Percentiles rank a stretch among this genome's conserved stretches.
Conservation (phyloP, 2,797 vertebrate species). For the Sarcoramphus papa region DNA sequence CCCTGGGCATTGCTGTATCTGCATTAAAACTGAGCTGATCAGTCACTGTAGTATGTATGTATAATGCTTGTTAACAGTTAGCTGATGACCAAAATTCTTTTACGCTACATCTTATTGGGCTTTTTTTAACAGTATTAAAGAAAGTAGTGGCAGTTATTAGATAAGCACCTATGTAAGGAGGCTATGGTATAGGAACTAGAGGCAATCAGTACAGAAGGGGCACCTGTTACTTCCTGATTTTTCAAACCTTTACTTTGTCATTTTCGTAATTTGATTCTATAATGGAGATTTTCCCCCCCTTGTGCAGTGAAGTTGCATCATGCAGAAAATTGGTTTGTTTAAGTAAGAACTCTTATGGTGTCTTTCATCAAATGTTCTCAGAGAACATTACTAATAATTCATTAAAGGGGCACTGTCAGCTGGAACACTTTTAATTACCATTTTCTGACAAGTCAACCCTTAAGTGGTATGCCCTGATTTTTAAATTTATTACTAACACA, state of each 20-base stretch:
- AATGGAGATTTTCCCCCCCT: background rate
- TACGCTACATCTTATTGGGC: background rate
- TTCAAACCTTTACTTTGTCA: background rate
- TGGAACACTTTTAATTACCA: conserved; percentile 52
- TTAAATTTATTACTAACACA: conserved; percentile 12
- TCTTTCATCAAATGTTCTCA: background rate
- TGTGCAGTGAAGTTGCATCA: background rate
- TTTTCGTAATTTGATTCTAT: background rate
- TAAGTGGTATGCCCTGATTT: conserved; percentile 34
- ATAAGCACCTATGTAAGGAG: background rate
- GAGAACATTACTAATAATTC: conserved; percentile 51
- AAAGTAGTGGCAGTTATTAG: background rate
- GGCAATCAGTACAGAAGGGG: background rate
- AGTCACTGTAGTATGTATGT: fast-evolving
- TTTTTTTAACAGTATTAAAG: background rate
- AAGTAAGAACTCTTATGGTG: background rate
- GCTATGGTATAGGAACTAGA: background rate
- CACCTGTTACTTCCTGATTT: background rate
- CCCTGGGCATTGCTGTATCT: background rate
- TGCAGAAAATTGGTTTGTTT: conserved; percentile 52
- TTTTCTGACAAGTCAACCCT: conserved; percentile 49
- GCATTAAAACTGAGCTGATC: background rate
- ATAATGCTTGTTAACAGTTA: background rate
- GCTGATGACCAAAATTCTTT: background rate
- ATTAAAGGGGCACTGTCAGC: conserved; percentile 43